phyloP scores from a whole-genome alignment of 1,140 invertebrate species.

The Lepidurus apus region DNA sequence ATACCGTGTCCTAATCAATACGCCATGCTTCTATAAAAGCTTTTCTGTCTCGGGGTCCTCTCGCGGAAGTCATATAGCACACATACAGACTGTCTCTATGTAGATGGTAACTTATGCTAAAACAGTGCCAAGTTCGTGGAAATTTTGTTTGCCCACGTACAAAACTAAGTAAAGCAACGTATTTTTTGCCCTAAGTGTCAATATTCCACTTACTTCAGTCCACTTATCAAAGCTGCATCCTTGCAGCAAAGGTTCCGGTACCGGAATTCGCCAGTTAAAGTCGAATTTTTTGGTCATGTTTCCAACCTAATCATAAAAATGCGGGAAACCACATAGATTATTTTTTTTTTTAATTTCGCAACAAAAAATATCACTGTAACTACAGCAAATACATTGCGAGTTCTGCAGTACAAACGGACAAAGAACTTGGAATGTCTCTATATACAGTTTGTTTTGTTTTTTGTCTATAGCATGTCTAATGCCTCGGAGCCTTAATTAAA shows the following conservation, averaged over 20 bases:
- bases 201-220: conserved; percentile 66
- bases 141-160: neutral
- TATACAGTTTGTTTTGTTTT: too few relatives aligned
- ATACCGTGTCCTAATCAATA: conserved; percentile 5
- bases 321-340: neutral
- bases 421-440: too few relatives aligned
- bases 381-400: too few relatives aligned
- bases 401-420: too few relatives aligned
- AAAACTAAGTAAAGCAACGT: too few relatives aligned
- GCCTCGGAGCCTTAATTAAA: too few relatives aligned
- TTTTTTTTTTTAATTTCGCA: too few relatives aligned
- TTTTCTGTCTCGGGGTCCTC: neutral
- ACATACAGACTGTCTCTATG: neutral
- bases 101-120: neutral
- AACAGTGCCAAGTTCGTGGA: neutral
- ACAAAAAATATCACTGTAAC: too few relatives aligned
- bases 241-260: conserved; percentile 77
- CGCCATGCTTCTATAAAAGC: conserved; percentile 10
- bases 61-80: neutral
- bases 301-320: neutral
- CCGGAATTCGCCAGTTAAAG: conserved; percentile 94
- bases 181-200: neutral
- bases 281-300: conserved; percentile 96
- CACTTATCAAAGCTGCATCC: conserved; percentile 89
- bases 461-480: too few relatives aligned